Evolutionary conservation across 2,888 invertebrate species (phyloP).

Genomic region (Laothoe populi): DNA sequence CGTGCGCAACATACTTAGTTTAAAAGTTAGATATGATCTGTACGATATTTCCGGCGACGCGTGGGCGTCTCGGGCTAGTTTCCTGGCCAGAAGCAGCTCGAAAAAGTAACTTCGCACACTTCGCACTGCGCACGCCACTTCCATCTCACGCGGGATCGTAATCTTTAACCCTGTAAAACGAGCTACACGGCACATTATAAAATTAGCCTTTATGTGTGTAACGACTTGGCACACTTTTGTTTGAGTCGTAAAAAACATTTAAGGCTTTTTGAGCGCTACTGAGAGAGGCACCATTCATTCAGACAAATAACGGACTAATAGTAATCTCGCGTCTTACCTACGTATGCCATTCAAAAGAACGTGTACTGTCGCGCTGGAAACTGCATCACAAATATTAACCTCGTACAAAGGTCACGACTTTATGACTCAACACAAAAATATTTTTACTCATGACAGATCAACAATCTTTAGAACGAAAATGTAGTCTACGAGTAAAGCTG

Average conservation of each 20-base stretch:
- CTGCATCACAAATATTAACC: constrained; percentile 32
- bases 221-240: constrained; percentile 51
- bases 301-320: constrained; percentile 82
- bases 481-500: neutral
- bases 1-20: constrained; percentile 70
- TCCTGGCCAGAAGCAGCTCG: constrained; percentile 57
- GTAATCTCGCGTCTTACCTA: constrained; percentile 74
- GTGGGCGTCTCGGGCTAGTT: constrained; percentile 68
- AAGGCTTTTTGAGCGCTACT: constrained; percentile 64
- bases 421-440: neutral
- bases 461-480: neutral
- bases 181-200: constrained; percentile 1
- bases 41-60: constrained; percentile 73
- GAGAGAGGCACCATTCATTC: constrained; percentile 77
- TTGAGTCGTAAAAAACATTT: constrained; percentile 47
- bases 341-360: constrained; percentile 76
- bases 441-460: too few relatives aligned
- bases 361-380: constrained; percentile 60
- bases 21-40: constrained; percentile 68
- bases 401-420: neutral
- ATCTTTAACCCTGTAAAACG: constrained; percentile 29
- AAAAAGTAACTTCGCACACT: constrained; percentile 68
- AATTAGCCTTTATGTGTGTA: constrained; percentile 23
- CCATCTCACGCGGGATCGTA: constrained; percentile 38
- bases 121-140: constrained; percentile 67